These are phyloP conservation scores for Scaptomyza graminum DNA, from an alignment of 1,140 invertebrate species.

Conservation along the genomic window DNA sequence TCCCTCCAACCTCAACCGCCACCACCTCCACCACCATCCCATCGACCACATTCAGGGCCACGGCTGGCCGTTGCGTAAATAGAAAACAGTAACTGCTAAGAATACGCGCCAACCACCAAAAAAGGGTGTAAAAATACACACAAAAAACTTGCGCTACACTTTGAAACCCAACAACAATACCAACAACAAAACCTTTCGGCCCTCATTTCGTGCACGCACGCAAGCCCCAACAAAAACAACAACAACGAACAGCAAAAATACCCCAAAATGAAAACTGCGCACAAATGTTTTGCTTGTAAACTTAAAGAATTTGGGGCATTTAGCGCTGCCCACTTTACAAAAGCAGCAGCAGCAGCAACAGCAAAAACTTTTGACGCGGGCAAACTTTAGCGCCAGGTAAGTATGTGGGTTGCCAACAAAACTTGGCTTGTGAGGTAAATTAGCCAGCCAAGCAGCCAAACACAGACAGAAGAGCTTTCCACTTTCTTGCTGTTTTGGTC, in stretches of 20 bases:
- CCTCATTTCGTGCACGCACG: conserved; percentile 75
- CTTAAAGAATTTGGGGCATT: conserved; percentile 80
- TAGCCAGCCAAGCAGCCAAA: conserved; percentile 44
- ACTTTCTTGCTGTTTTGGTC: neutral
- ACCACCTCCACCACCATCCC: neutral
- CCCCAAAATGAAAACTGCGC: conserved; percentile 64
- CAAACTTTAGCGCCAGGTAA: conserved; percentile 52
- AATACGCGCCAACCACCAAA: conserved; percentile 28
- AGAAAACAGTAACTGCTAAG: conserved; percentile 54
- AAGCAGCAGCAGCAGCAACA: neutral
- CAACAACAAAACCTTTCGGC: conserved; percentile 17
- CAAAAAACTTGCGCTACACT: conserved; percentile 46
- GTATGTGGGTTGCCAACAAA: conserved; percentile 20
- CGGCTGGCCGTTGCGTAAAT: conserved; percentile 71
- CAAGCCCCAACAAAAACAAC: conserved; percentile 38
- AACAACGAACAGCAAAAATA: neutral
- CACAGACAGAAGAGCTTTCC: neutral
- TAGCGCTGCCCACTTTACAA: conserved; percentile 59
- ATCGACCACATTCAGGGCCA: too few relatives aligned
- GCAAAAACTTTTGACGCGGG: conserved; percentile 18
- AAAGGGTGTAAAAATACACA: conserved; percentile 68
- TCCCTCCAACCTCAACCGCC: neutral
- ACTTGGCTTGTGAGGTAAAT: conserved; percentile 46
- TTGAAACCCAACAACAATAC: conserved; percentile 35
- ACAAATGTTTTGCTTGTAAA: conserved; percentile 76